Base-by-base conservation (phyloP, 2,113 vertebrate genomes). In the Sorex araneus region DNA sequence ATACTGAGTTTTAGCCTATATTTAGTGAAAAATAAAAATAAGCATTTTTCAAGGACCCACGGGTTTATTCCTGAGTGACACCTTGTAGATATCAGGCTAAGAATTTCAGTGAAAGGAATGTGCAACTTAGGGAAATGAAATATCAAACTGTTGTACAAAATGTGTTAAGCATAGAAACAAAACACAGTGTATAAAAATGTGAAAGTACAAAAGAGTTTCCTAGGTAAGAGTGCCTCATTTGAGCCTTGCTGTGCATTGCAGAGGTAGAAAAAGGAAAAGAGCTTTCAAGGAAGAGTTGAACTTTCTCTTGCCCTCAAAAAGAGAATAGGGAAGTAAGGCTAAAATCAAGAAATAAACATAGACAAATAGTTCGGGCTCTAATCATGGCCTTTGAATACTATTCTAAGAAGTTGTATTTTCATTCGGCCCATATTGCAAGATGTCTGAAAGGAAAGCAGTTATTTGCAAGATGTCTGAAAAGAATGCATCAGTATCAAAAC, bases 371-470 rank as follows among this genome's bases (percentile, higher is more conserved):
- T 66, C 85, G 43, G 40, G 13, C 75, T 91, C 50, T 36, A 45
- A 28, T 71, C 34, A 71, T 76, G 47, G 32, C 40, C 69, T 94
- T 87, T 91, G 87, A 57, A 45, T 86, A 75, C 25, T 57, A 11
- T 54, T 47, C 8, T n/a, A 30, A 69, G 11, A 11, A 69, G 19
- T 70, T 64, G 27, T 47, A 0, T 77, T 87, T 94, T 86, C 27
- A 74, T 69, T 84, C 8, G 36, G 30, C 57, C 57, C 18, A 7
- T 54, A 10, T 54, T 54, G 18, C 54, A 54, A 54, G 54, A 54
- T 54, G 54, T 54, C 54, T 54, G 54, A 54, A 54, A 54, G 54
- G 54, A 54, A 54, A 54, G 54, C 54, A 64, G 8, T 79, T 79
- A 70, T 8, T 69, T 75, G 21, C 6, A 75, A 67, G 18, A 47